A percentile compares a stretch with the other conserved stretches of the same genome.
phyloP scores from a whole-genome alignment of 2,113 vertebrate genomes.

The Dipodomys ordii region DNA sequence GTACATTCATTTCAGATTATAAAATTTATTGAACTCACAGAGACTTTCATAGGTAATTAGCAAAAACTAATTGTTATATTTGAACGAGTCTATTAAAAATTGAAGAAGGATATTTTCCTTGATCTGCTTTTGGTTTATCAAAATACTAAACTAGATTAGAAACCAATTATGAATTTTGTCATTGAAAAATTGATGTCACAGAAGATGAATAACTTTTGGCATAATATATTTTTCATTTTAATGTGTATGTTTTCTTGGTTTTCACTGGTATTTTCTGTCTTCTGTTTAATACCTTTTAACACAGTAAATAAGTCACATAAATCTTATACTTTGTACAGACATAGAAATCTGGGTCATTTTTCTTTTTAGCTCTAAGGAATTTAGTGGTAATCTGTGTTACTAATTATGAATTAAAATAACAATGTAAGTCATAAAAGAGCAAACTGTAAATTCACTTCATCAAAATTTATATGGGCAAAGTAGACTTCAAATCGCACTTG shows the following conservation, averaged over 20 bases:
- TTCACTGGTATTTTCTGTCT: conserved; percentile 18
- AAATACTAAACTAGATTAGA: conserved; percentile 13
- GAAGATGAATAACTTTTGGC: background rate
- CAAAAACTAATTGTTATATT: background rate
- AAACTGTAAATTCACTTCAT: no score
- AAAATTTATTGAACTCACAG: background rate
- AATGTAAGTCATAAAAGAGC: no score
- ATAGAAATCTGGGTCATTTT: background rate
- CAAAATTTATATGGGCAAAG: no score
- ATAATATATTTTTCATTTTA: conserved; percentile 47
- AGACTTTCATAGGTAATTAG: conserved; percentile 13
- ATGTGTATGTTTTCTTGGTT: background rate
- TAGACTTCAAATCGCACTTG: no score
- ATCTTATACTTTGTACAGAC: background rate
- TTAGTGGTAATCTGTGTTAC: no score
- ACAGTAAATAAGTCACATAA: background rate
- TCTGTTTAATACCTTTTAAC: conserved; percentile 32
- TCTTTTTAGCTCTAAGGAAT: background rate
- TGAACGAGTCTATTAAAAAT: conserved; percentile 31
- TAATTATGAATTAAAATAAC: no score
- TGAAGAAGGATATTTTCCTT: conserved; percentile 37
- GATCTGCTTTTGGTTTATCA: background rate
- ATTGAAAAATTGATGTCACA: conserved; percentile 38
- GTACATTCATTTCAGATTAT: background rate
- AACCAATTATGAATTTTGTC: background rate